A percentile compares a stretch with the other conserved stretches of the same genome.
Evolutionary conservation across 2,113 vertebrate species (phyloP).

Genomic region (Pelecanoides urinatrix): DNA sequence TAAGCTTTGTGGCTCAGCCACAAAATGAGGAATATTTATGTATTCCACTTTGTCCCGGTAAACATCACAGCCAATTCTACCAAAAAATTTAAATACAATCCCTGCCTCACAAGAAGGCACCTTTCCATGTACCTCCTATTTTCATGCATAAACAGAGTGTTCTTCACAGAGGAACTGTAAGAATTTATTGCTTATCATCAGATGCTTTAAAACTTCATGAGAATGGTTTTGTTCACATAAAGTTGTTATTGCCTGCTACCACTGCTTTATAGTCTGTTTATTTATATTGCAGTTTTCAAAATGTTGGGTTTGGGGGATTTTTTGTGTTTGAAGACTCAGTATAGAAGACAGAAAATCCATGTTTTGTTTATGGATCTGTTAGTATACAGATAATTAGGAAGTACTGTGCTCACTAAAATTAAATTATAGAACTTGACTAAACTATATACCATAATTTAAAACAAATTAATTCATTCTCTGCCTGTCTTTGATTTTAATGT

Average conservation of each 20-base stretch:
- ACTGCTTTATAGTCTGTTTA: not conserved
- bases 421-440: slow-evolving; percentile 21
- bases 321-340: not conserved
- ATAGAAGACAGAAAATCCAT: not conserved
- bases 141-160: not conserved
- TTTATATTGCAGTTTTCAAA: not conserved
- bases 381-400: not conserved
- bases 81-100: not conserved
- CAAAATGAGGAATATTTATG: not conserved
- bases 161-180: not conserved
- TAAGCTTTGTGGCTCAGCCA: not conserved
- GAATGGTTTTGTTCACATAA: not conserved
- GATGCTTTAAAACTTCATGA: not conserved
- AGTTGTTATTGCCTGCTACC: not conserved
- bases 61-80: not conserved
- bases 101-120: not conserved
- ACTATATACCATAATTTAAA: not conserved
- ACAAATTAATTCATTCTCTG: not conserved
- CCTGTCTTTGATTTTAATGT: slow-evolving; percentile 36
- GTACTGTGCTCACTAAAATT: not conserved
- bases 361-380: not conserved
- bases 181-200: not conserved
- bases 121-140: not conserved
- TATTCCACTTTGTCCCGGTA: not conserved
- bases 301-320: not conserved